Conservation (phyloP, 2,888 invertebrate species). For the Congeria kusceri region DNA sequence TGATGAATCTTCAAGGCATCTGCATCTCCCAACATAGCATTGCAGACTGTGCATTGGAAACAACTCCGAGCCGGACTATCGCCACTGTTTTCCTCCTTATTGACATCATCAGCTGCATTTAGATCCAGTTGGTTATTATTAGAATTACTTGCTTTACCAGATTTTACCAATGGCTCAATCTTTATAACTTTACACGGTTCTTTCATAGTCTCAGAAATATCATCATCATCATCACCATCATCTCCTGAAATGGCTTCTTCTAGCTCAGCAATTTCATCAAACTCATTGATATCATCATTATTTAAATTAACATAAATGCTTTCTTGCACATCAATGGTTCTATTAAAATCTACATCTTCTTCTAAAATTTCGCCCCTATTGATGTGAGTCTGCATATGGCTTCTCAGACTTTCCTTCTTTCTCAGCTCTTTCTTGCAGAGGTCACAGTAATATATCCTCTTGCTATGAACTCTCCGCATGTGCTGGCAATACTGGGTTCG, state of each 20-base stretch:
- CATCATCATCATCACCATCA: background rate
- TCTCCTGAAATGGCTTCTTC: background rate
- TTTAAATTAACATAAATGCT: background rate
- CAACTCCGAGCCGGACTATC: too few relatives aligned
- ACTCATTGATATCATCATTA: background rate
- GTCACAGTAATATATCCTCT: background rate
- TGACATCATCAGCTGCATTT: too few relatives aligned
- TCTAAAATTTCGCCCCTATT: background rate
- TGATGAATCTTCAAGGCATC: too few relatives aligned
- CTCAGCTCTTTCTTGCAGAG: background rate
- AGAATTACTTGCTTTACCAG: too few relatives aligned
- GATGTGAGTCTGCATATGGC: background rate
- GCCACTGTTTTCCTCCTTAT: too few relatives aligned
- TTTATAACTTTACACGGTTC: too few relatives aligned
- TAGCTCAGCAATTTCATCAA: background rate
- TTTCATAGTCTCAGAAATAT: too few relatives aligned
- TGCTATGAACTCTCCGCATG: background rate
- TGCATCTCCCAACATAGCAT: too few relatives aligned
- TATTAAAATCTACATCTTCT: conserved; percentile 5
- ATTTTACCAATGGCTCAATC: too few relatives aligned
- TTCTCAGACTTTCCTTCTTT: background rate
- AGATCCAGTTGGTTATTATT: too few relatives aligned
- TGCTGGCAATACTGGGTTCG: background rate
- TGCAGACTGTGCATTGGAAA: too few relatives aligned
- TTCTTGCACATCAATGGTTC: background rate